phyloP scores from a whole-genome alignment of 2,888 invertebrate genomes.

The Drosophila cognata region DNA sequence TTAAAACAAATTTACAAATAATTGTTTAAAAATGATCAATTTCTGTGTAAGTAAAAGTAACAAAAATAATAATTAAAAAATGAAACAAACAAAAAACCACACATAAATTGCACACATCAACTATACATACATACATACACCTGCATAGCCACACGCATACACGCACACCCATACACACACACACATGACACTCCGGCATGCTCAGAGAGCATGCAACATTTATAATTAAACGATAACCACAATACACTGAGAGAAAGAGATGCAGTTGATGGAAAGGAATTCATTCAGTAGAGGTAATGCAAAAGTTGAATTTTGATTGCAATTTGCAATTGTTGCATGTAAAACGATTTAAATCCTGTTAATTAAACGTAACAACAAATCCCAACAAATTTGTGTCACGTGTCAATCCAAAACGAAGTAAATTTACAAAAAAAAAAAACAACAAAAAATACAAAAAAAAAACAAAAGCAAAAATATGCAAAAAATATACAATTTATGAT shows the following conservation, averaged over 20 bases:
- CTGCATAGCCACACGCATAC: slow-evolving; percentile 15
- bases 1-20: slow-evolving; percentile 79
- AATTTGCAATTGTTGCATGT: slow-evolving; percentile 51
- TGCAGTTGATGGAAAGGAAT: slow-evolving; percentile 9
- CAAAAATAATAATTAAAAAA: slow-evolving; percentile 47
- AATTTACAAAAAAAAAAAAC: slow-evolving; percentile 49
- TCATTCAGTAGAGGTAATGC: slow-evolving; percentile 49
- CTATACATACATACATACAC: slow-evolving; percentile 16
- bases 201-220: slow-evolving; percentile 68
- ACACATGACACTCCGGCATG: slow-evolving; percentile 57
- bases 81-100: slow-evolving; percentile 28
- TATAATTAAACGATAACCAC: slow-evolving; percentile 53
- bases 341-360: slow-evolving; percentile 60
- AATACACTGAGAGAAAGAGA: slow-evolving; percentile 39
- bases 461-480: slow-evolving; percentile 20
- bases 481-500: slow-evolving; percentile 44
- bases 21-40: slow-evolving; percentile 74
- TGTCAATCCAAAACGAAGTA: slow-evolving; percentile 63
- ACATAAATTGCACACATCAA: slow-evolving; percentile 38
- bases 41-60: slow-evolving; percentile 66
- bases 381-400: slow-evolving; percentile 45
- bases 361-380: slow-evolving; percentile 40
- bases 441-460: slow-evolving; percentile 3
- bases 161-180: slow-evolving; percentile 15
- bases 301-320: slow-evolving; percentile 54